A percentile compares a stretch with the other conserved stretches of the same genome.
These are phyloP conservation scores for Rallus limicola DNA, from an alignment of 2,113 vertebrate genomes.

Conservation along the genomic window DNA sequence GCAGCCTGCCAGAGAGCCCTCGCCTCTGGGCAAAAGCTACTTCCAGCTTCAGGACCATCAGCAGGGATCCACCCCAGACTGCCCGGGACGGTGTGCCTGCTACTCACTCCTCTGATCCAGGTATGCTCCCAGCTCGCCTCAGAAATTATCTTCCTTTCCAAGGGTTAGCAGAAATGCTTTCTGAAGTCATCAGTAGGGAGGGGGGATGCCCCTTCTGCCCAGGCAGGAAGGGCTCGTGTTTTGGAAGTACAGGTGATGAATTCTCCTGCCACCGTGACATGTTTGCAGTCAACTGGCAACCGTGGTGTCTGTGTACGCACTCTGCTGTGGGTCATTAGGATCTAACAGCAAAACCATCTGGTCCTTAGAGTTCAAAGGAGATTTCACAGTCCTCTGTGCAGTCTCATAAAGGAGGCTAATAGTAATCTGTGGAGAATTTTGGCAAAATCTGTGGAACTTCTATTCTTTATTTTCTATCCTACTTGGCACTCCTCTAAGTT, in stretches of 20 bases:
- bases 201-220: neutral
- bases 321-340: slow-evolving; percentile 59
- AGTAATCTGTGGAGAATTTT: slow-evolving; percentile 63
- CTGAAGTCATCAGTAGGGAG: neutral
- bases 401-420: slow-evolving; percentile 66
- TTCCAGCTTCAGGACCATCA: neutral
- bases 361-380: slow-evolving; percentile 66
- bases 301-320: neutral
- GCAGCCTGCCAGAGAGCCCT: neutral
- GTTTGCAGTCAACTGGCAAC: slow-evolving; percentile 54
- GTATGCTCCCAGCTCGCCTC: neutral
- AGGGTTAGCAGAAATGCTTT: neutral
- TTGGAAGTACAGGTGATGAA: slow-evolving; percentile 28
- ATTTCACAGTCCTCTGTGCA: slow-evolving; percentile 63
- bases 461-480: slow-evolving; percentile 58
- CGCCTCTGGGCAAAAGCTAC: neutral
- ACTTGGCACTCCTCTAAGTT: slow-evolving; percentile 28
- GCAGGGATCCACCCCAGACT: neutral
- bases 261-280: neutral
- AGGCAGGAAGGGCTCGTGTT: neutral
- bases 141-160: neutral
- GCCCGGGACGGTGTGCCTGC: fast-evolving
- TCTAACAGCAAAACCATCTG: slow-evolving; percentile 72
- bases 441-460: slow-evolving; percentile 69
- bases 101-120: neutral